Evolutionary conservation across 2,888 invertebrate genomes (phyloP), one percentile per base, ranked within the genome.

Genomic region (Hyles lineata): DNA sequence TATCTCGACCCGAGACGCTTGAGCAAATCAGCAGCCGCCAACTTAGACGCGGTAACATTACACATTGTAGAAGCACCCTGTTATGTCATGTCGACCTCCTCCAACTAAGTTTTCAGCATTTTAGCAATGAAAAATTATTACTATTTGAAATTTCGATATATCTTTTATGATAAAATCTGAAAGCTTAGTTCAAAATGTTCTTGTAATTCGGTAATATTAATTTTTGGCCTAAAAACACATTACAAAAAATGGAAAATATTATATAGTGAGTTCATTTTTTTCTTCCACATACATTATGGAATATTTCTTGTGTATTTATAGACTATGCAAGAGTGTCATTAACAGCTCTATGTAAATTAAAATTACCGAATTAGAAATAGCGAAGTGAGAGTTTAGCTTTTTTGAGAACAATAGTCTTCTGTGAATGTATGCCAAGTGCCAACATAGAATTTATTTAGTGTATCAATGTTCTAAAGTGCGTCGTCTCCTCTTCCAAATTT

Each of bases 1-100:
- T 93, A 90, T 93, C 89, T 93, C 91, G 92, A 93, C 90, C 92
- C 92, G 80, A 87, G 93, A 80, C 92, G 94, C 78, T 89, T 94
- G 89, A 91, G 86, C 89, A 93, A 92, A 89, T 87, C 90, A 78
- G 92, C 92, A 71, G 92, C 90, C 79, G 92, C 90, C 83, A 87
- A 87, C 84, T 87, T 94, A 87, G 91, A 91, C 78, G 90, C 91
- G 94, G 94, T 94, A 94, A 92, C 76, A 81, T 80, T 80, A 80
- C 72, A 81, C 76, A 84, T 77, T 77, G 80, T 86, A 86, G 82
- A 84, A 85, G 86, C 90, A 88, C 90, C 83, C 84, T 90, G 87
- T 87, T 84, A 72, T 72, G 72, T 74, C 70, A 62, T 72, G 72
- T 70, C 25, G 72, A 58, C 67, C 63, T 50, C 67, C 29, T 25